These are phyloP conservation scores for Sardinella longiceps DNA, from an alignment of 2,797 vertebrate species.

Conservation along the genomic window DNA sequence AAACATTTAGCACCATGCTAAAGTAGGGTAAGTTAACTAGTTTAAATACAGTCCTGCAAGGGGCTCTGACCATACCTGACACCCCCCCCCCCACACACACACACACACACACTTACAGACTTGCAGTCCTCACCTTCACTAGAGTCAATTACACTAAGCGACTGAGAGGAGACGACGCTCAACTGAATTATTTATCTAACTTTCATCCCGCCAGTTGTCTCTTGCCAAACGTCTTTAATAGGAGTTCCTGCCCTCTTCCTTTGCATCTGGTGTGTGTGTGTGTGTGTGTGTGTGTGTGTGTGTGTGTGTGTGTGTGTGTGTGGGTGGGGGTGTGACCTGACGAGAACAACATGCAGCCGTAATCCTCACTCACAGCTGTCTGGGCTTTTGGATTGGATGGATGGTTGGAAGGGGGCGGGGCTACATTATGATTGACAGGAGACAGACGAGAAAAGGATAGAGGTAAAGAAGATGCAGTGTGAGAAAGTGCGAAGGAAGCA, in stretches of 20 bases:
- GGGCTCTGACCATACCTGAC: not conserved
- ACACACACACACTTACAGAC: not conserved
- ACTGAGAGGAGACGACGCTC: not conserved
- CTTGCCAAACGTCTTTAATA: not conserved
- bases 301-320: too few relatives aligned
- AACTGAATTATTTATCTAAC: not conserved
- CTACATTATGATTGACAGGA: not conserved
- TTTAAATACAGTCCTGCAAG: not conserved
- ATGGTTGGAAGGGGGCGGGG: too few relatives aligned
- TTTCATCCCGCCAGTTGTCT: not conserved
- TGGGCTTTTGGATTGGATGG: not conserved
- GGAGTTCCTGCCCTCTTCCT: not conserved
- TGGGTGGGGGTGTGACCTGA: too few relatives aligned
- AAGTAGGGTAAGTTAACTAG: too few relatives aligned
- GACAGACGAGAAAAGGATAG: not conserved
- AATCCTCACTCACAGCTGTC: not conserved
- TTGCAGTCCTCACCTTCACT: not conserved
- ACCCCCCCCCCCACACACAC: too few relatives aligned
- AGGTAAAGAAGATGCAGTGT: not conserved
- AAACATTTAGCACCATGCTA: too few relatives aligned
- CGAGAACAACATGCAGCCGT: not conserved
- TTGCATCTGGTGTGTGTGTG: not conserved
- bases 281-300: too few relatives aligned
- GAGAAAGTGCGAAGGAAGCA: not conserved
- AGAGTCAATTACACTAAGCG: slow-evolving; percentile 14